Evolutionary conservation across 2,888 invertebrate genomes (phyloP).

Genomic region (Calliopum simillimum): DNA sequence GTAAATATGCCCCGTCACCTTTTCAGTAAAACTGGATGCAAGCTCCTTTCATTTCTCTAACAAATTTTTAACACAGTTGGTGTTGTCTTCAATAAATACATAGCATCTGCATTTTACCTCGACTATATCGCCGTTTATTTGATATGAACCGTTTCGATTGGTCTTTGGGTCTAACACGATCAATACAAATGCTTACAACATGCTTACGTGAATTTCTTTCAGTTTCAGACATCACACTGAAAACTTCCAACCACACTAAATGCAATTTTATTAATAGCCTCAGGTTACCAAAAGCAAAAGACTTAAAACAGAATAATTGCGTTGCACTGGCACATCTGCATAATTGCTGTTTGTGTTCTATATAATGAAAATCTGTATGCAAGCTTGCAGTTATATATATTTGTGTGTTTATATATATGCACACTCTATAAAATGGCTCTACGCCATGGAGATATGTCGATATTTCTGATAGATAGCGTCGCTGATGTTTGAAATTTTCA

Average conservation of each 20-base stretch:
- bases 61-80: too few relatives aligned
- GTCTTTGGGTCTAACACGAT: too few relatives aligned
- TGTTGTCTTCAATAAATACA: too few relatives aligned
- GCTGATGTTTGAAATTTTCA: constrained; percentile 47
- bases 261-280: constrained; percentile 12
- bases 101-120: too few relatives aligned
- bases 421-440: constrained; percentile 9
- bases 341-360: constrained; percentile 21
- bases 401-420: not conserved
- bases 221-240: not conserved
- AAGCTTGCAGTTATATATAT: constrained; percentile 9
- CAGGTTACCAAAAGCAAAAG: constrained; percentile 1
- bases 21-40: too few relatives aligned
- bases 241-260: not conserved
- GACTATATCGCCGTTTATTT: too few relatives aligned
- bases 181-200: too few relatives aligned
- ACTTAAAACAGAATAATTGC: constrained; percentile 9
- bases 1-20: too few relatives aligned
- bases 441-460: constrained; percentile 6
- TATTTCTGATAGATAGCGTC: not conserved
- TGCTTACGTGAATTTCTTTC: too few relatives aligned
- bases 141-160: too few relatives aligned
- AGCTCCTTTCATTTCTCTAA: too few relatives aligned
- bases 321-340: constrained; percentile 25
- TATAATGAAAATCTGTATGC: not conserved